Conservation (phyloP, 2,888 invertebrate species). For the Hyppa rectilinea region DNA sequence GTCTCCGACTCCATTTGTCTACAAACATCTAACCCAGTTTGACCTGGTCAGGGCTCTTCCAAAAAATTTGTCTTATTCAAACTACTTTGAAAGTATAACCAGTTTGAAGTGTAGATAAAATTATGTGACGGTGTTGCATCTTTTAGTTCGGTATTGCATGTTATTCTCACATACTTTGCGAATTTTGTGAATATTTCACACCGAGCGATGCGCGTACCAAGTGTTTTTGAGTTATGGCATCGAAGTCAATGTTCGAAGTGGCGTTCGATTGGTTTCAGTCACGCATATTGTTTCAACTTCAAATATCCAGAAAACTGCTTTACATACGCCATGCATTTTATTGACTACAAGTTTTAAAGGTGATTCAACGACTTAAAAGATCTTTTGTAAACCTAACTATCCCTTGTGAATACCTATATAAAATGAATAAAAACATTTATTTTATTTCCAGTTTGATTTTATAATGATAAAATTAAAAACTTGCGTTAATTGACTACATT, state of each 20-base stretch:
- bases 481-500: not conserved
- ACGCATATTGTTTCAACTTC: constrained; percentile 11
- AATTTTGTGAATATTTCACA: constrained; percentile 21
- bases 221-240: constrained; percentile 5
- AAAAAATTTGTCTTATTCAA: too few relatives aligned
- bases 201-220: not conserved
- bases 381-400: not conserved
- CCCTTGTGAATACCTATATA: not conserved
- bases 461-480: not conserved
- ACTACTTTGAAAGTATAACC: not conserved
- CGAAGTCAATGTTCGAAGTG: constrained; percentile 34
- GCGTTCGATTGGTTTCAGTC: constrained; percentile 27
- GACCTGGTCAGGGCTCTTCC: not conserved
- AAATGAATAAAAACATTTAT: not conserved
- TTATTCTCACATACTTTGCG: constrained; percentile 4
- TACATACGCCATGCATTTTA: not conserved
- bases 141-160: constrained; percentile 10
- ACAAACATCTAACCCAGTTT: not conserved
- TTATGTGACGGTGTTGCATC: not conserved
- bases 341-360: not conserved
- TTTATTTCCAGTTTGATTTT: not conserved
- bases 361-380: not conserved
- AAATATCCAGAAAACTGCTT: not conserved
- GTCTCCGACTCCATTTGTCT: not conserved
- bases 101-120: not conserved